phyloP scores from a whole-genome alignment of 2,797 vertebrate genomes.

The Danionella dracula region DNA sequence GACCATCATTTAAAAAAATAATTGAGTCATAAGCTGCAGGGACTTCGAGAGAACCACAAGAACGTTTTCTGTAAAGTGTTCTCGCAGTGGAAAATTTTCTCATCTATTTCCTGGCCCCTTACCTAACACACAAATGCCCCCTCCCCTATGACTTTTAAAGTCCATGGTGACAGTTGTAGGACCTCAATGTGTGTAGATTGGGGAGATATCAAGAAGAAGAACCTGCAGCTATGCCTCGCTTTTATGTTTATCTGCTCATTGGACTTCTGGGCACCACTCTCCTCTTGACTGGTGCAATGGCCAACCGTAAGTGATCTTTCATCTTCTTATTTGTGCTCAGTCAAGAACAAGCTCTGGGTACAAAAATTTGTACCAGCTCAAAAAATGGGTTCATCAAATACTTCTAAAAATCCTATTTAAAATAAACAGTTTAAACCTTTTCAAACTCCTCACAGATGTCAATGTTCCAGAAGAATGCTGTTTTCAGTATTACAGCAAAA shows the following conservation, averaged over 20 bases:
- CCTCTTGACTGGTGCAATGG: background rate
- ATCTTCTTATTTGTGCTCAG: background rate
- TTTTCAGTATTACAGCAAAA: background rate
- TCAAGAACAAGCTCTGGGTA: too few species aligned
- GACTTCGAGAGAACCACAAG: too few species aligned
- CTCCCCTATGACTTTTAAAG: slow-evolving; percentile 6
- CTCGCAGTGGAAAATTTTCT: slow-evolving; percentile 7
- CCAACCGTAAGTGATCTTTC: background rate
- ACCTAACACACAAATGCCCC: background rate
- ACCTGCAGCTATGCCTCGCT: background rate
- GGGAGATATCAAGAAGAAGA: background rate
- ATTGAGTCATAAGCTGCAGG: too few species aligned
- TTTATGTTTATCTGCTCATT: slow-evolving; percentile 4
- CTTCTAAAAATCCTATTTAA: too few species aligned
- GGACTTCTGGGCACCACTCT: slow-evolving; percentile 2
- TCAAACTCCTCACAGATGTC: slow-evolving; percentile 14
- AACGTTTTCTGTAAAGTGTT: slow-evolving; percentile 2
- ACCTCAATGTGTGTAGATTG: background rate
- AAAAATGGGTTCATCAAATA: too few species aligned
- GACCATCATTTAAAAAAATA: too few species aligned
- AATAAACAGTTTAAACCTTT: too few species aligned
- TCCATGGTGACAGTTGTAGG: background rate
- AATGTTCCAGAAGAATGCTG: slow-evolving; percentile 5
- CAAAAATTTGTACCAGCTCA: too few species aligned
- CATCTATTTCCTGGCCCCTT: background rate